Evolutionary conservation across 2,797 vertebrate species (phyloP).

Genomic region (Pseudopleuronectes americanus): DNA sequence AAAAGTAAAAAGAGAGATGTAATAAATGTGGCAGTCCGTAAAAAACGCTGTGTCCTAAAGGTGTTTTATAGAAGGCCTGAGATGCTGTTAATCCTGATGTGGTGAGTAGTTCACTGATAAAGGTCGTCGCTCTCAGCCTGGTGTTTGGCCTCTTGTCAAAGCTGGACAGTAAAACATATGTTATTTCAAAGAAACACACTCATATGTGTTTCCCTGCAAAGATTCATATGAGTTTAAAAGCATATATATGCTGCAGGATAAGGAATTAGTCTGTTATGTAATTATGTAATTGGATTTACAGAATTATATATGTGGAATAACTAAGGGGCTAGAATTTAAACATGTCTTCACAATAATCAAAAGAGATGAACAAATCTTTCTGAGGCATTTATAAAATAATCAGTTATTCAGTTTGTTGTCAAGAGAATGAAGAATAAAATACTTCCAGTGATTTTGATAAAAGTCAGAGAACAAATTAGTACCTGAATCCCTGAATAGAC

Average conservation of each 20-base stretch:
- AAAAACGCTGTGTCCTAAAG: constrained; percentile 16
- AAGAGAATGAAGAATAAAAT: background rate
- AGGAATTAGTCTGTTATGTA: constrained; percentile 4
- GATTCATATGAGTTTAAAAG: constrained; percentile 35
- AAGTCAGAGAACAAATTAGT: too few relatives aligned
- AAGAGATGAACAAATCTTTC: constrained; percentile 10
- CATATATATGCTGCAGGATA: constrained; percentile 31
- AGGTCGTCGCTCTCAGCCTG: constrained; percentile 16
- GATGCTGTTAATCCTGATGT: constrained; percentile 42
- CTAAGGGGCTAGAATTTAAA: too few relatives aligned
- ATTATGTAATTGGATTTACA: too few relatives aligned
- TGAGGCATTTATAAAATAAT: constrained; percentile 8
- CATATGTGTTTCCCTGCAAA: constrained; percentile 17
- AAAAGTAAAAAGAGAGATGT: background rate
- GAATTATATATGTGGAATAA: too few relatives aligned
- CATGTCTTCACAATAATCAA: background rate
- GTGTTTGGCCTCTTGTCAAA: constrained; percentile 43
- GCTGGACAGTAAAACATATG: constrained; percentile 31
- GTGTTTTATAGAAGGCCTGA: constrained; percentile 18
- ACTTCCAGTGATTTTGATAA: background rate
- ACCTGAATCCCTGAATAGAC: background rate
- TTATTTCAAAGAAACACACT: constrained; percentile 47
- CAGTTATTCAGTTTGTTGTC: background rate
- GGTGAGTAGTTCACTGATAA: constrained; percentile 27
- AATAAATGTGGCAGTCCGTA: constrained; percentile 15